These are phyloP conservation scores for Gambusia holbrooki DNA, from an alignment of 2,113 vertebrate species.

Conservation along the genomic window DNA sequence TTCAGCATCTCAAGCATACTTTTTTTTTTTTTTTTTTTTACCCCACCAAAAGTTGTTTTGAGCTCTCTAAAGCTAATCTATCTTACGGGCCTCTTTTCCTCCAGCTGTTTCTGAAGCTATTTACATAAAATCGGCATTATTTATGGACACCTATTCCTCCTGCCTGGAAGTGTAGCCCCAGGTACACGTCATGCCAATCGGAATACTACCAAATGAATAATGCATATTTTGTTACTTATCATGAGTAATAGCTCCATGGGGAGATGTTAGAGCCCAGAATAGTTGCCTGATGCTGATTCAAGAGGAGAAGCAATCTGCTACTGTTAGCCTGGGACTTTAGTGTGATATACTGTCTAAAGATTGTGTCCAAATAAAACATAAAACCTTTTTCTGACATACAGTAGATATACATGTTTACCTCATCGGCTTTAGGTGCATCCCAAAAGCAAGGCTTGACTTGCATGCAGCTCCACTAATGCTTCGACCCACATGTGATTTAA, in stretches of 20 bases:
- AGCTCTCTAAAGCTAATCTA: conserved; percentile 20
- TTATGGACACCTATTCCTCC: conserved; percentile 27
- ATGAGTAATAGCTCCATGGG: conserved; percentile 32
- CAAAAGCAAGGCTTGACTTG: not conserved
- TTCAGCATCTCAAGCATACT: conserved; percentile 7
- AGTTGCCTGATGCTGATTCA: not conserved
- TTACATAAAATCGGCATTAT: conserved; percentile 45
- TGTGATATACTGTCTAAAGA: not conserved
- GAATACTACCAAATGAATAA: conserved; percentile 41
- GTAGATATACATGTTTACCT: not conserved
- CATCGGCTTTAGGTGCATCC: not conserved
- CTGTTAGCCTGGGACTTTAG: not conserved
- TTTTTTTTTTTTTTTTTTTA: not conserved
- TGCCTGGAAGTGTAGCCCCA: conserved; percentile 28
- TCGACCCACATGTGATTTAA: not conserved
- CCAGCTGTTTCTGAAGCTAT: conserved; percentile 36
- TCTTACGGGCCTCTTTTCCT: conserved; percentile 19
- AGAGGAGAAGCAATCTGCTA: not conserved
- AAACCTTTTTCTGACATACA: not conserved
- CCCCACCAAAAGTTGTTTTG: conserved; percentile 4
- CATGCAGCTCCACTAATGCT: not conserved
- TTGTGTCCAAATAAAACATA: not conserved
- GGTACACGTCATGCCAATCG: conserved; percentile 36
- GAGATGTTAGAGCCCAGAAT: conserved; percentile 16
- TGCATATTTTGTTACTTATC: conserved; percentile 35